These are phyloP conservation scores for Diarsia dahlii DNA, from an alignment of 2,888 invertebrate species.

Conservation along the genomic window DNA sequence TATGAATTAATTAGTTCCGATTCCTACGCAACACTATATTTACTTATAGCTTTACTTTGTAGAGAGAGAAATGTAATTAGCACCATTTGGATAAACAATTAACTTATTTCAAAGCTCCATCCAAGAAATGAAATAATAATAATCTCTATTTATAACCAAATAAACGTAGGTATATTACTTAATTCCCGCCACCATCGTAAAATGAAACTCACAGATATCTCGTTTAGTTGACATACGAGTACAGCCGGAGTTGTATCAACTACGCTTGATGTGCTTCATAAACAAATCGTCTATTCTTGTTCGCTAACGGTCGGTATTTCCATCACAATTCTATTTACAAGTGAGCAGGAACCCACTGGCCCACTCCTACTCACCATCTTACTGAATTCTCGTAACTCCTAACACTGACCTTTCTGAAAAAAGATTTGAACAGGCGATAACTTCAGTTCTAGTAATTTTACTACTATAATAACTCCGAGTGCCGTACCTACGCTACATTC, in stretches of 20 bases:
- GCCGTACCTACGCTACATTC: not conserved
- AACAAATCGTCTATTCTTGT: not conserved
- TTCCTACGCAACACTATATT: not conserved
- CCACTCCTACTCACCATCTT: not conserved
- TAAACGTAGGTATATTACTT: not conserved
- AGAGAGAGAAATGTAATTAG: not conserved
- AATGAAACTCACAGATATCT: not conserved
- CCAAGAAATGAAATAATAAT: not conserved
- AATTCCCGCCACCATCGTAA: not conserved
- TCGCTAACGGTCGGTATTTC: not conserved
- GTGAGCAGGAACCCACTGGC: not conserved
- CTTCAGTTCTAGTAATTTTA: constrained; percentile 30
- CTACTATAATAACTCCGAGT: constrained; percentile 24
- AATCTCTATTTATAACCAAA: not conserved
- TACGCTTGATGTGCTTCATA: no score
- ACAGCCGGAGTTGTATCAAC: not conserved
- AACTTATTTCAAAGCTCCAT: not conserved
- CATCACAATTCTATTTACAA: constrained; percentile 16
- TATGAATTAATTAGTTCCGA: not conserved
- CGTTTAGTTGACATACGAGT: not conserved
- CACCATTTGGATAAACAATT: not conserved
- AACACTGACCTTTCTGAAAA: constrained; percentile 18
- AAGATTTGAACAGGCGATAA: constrained; percentile 25
- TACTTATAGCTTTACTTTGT: no score
- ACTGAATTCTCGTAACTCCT: constrained; percentile 17